phyloP scores from a whole-genome alignment of 2,797 vertebrate genomes.

The Clarias fuscus region DNA sequence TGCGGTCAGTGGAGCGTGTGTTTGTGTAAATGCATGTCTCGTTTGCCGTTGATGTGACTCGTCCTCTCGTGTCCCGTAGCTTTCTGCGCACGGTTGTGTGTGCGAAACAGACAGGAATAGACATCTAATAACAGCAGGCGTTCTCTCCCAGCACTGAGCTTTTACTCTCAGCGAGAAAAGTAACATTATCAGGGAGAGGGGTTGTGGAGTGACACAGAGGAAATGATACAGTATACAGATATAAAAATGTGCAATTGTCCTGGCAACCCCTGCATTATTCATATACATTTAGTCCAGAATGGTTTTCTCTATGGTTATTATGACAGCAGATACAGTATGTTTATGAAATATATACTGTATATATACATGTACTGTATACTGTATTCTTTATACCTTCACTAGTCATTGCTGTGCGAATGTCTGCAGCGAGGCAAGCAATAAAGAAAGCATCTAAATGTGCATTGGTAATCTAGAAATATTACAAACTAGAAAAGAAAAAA shows the following conservation, averaged over 20 bases:
- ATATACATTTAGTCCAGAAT: background rate
- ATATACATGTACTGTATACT: background rate
- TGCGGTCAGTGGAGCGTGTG: conserved; percentile 49
- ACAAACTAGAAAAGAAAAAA: background rate
- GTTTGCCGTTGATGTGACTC: conserved; percentile 32
- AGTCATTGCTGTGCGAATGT: background rate
- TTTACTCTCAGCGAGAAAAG: conserved; percentile 40
- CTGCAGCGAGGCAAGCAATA: too few relatives aligned
- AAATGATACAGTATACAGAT: background rate
- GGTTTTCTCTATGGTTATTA: background rate
- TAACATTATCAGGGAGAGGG: conserved; percentile 27
- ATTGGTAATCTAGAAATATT: background rate
- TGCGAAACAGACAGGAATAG: conserved; percentile 35
- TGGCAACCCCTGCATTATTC: background rate
- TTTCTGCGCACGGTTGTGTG: conserved; percentile 12
- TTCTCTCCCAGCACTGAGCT: background rate
- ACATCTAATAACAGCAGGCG: conserved; percentile 45
- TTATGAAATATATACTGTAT: background rate
- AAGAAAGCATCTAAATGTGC: background rate
- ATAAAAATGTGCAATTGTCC: background rate
- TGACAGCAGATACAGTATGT: background rate
- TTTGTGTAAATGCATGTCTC: conserved; percentile 51
- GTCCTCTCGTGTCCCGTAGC: conserved; percentile 50
- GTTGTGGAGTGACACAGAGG: conserved; percentile 39
- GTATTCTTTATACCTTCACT: background rate